phyloP scores from a whole-genome alignment of 2,797 vertebrate genomes.

The Molossus alvarezi region DNA sequence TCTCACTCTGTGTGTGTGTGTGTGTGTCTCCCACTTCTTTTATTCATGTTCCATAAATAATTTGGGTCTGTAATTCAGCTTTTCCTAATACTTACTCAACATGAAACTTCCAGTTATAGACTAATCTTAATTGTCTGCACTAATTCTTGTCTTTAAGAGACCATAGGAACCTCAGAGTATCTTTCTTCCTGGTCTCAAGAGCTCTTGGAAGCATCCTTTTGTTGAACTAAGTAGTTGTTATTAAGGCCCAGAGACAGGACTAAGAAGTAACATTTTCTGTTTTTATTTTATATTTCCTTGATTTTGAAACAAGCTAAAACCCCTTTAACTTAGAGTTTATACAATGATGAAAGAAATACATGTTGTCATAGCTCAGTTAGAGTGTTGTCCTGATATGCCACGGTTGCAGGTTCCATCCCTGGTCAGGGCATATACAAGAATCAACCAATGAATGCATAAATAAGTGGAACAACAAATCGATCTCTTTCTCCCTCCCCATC shows the following conservation, averaged over 20 bases:
- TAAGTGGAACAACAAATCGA: neutral
- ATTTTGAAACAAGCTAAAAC: slow-evolving; percentile 52
- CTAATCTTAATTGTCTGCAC: slow-evolving; percentile 25
- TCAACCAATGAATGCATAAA: neutral
- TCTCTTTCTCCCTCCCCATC: neutral
- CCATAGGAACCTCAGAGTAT: neutral
- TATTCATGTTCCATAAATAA: neutral
- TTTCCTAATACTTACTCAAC: slow-evolving; percentile 35
- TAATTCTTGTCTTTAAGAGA: slow-evolving; percentile 42
- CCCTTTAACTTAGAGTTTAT: neutral
- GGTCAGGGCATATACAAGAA: neutral
- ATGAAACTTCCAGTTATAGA: slow-evolving; percentile 7
- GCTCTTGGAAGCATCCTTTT: neutral
- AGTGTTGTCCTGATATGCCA: neutral
- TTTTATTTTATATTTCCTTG: slow-evolving; percentile 22
- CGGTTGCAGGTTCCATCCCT: neutral
- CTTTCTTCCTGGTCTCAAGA: neutral
- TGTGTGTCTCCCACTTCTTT: neutral
- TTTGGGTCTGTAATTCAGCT: slow-evolving; percentile 16
- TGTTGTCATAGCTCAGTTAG: neutral
- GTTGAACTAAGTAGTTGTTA: neutral
- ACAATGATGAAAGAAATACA: neutral
- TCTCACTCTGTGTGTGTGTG: neutral
- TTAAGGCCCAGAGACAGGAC: neutral
- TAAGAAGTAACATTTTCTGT: slow-evolving; percentile 41